Evolutionary conservation across 2,888 invertebrate genomes (phyloP), one percentile per base, ranked within the genome.

Genomic region (Liopterus haemorrhoidalis): DNA sequence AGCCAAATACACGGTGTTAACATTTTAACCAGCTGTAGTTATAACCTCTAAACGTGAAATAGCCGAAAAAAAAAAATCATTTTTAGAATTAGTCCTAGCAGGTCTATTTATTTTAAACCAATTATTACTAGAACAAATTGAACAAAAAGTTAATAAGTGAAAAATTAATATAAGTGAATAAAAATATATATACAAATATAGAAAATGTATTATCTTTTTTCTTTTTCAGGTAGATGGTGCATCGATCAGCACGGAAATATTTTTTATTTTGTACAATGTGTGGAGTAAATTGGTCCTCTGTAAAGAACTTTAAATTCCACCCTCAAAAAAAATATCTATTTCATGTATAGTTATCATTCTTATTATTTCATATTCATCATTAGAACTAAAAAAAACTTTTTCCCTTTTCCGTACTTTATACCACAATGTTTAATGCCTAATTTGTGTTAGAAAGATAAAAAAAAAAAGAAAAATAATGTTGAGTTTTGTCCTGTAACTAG

Each of bases 211-310:
- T n/a, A n/a, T 31, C 16, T 24, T 22, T 11, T 24, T 48, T 22
- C 35, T 48, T 41, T 54, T 54, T 14, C 50, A 56, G 56, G 54
- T 55, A 52, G 52, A 53, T 52, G 55, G 55, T 57, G 57, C 57
- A 51, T 51, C 51, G 49, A 45, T 50, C 50, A 51, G 55, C 54
- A 55, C 51, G 53, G 51, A 57, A 18, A 33, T 33, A 12, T 52
- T 53, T 56, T 53, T 56, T 56, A 53, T 56, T 53, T 55, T 48
- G 49, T 53, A 53, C 53, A 51, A 52, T 38, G 24, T 39, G n/a
- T 19, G 18, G 15, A 11, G 3, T n/a, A n/a, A n/a, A 30, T 30
- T 5, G 5, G 9, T 16, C 18, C 18, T 33, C 6, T 18, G 15
- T 18, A 33, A 33, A 15, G 12, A 18, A 8, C 12, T 18, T 18